Conservation (phyloP, 2,113 vertebrate genomes). For the Sinocyclocheilus grahami region DNA sequence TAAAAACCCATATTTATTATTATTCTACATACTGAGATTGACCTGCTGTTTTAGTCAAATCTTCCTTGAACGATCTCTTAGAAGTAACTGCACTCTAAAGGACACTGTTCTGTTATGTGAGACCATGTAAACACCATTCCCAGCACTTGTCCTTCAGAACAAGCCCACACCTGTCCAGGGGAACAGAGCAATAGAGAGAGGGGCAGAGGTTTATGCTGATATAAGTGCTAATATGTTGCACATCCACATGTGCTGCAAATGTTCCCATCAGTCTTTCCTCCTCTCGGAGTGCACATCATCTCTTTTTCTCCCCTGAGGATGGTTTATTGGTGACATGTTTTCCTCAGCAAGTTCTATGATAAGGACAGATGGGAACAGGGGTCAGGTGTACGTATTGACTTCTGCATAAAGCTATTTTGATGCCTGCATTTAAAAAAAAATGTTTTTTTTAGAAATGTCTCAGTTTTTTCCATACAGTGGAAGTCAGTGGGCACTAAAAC, state of each 20-base stretch:
- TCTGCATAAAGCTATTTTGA: neutral
- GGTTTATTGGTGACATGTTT: slow-evolving; percentile 28
- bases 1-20: neutral
- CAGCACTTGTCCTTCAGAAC: slow-evolving; percentile 42
- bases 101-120: slow-evolving; percentile 4
- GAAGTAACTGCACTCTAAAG: slow-evolving; percentile 11
- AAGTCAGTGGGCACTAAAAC: neutral
- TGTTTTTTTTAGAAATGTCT: neutral
- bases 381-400: neutral
- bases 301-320: slow-evolving; percentile 22
- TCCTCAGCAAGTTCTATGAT: slow-evolving; percentile 23
- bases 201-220: slow-evolving; percentile 16
- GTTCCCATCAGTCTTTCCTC: slow-evolving; percentile 31
- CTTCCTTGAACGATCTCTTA: neutral
- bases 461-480: neutral
- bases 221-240: slow-evolving; percentile 18
- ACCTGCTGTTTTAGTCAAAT: neutral
- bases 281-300: slow-evolving; percentile 2
- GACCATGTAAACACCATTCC: slow-evolving; percentile 26
- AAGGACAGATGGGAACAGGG: slow-evolving; percentile 1
- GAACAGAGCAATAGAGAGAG: neutral
- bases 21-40: neutral
- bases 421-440: neutral
- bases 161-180: slow-evolving; percentile 54
- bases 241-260: slow-evolving; percentile 36